phyloP scores from a whole-genome alignment of 2,113 vertebrate species.

The Paramisgurnus dabryanus region DNA sequence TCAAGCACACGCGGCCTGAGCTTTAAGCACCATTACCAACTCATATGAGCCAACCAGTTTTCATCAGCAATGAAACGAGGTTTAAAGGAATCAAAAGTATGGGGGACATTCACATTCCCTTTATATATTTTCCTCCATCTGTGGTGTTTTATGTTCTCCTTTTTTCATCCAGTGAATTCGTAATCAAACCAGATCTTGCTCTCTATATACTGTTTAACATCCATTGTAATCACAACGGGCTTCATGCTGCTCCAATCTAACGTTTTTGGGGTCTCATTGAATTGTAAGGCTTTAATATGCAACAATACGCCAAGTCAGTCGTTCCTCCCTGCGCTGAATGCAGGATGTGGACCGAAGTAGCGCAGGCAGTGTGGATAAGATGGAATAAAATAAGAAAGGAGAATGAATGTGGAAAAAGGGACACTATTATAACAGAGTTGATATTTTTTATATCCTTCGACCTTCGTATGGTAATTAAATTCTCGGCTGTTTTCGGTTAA shows the following conservation, averaged over 20 bases:
- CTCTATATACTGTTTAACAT: constrained; percentile 55
- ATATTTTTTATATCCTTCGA: too few relatives aligned
- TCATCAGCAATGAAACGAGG: background rate
- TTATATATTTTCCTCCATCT: constrained; percentile 10
- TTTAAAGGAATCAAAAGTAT: constrained; percentile 5
- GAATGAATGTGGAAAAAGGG: constrained; percentile 32
- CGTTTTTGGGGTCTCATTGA: constrained; percentile 58
- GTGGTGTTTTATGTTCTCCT: constrained; percentile 25
- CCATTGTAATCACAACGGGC: constrained; percentile 37
- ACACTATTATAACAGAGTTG: constrained; percentile 49
- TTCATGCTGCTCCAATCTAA: background rate
- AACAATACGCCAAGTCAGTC: constrained; percentile 62
- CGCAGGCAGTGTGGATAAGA: background rate
- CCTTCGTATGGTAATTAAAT: constrained; percentile 64
- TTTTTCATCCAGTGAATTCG: constrained; percentile 55
- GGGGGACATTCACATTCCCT: background rate
- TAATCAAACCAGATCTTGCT: constrained; percentile 62
- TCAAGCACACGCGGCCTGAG: constrained; percentile 2
- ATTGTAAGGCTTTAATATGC: constrained; percentile 56
- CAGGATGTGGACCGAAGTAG: background rate
- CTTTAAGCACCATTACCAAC: background rate
- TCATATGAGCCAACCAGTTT: background rate
- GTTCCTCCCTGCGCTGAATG: constrained; percentile 37
- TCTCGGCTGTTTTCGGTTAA: constrained; percentile 64
- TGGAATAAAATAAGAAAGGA: background rate